A percentile compares a stretch with the other conserved stretches of the same genome.
phyloP scores from a whole-genome alignment of 2,888 invertebrate species.

The Drosophila prolongata region DNA sequence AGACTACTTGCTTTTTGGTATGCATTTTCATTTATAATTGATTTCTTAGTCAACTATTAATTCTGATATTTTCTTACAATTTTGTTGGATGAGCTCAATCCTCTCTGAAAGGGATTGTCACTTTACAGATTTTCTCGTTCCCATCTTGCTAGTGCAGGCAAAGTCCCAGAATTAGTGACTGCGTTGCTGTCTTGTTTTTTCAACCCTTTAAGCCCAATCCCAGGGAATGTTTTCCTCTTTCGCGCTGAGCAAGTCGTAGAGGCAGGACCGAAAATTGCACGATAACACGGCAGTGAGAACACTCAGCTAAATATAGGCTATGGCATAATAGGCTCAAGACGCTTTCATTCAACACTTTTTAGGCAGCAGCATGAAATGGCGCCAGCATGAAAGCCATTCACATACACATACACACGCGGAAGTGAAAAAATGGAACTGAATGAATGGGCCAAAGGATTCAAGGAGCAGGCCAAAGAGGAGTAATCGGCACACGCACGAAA shows the following conservation, averaged over 20 bases:
- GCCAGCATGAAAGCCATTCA: constrained; percentile 65
- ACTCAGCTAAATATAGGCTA: constrained; percentile 36
- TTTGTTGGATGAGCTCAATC: neutral
- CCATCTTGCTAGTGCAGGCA: constrained; percentile 38
- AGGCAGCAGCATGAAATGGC: constrained; percentile 70
- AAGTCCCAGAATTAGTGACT: constrained; percentile 16
- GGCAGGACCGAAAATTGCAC: constrained; percentile 52
- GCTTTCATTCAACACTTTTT: constrained; percentile 76
- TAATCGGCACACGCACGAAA: constrained; percentile 61
- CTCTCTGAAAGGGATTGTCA: constrained; percentile 34
- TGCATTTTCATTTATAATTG: too few relatives aligned
- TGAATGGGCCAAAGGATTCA: constrained; percentile 10
- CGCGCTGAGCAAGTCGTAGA: constrained; percentile 46
- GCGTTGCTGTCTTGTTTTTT: constrained; percentile 13
- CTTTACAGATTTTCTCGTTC: constrained; percentile 50
- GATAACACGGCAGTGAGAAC: constrained; percentile 59
- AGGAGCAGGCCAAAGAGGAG: constrained; percentile 33
- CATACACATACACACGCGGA: constrained; percentile 5
- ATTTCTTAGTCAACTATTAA: too few relatives aligned
- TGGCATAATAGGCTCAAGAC: constrained; percentile 74
- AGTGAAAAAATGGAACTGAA: neutral
- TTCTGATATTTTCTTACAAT: neutral
- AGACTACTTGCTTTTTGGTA: too few relatives aligned
- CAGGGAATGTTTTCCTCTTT: constrained; percentile 40
- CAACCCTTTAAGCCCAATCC: constrained; percentile 40